phyloP scores from a whole-genome alignment of 1,140 invertebrate genomes.

The Doryteuthis pealeii region DNA sequence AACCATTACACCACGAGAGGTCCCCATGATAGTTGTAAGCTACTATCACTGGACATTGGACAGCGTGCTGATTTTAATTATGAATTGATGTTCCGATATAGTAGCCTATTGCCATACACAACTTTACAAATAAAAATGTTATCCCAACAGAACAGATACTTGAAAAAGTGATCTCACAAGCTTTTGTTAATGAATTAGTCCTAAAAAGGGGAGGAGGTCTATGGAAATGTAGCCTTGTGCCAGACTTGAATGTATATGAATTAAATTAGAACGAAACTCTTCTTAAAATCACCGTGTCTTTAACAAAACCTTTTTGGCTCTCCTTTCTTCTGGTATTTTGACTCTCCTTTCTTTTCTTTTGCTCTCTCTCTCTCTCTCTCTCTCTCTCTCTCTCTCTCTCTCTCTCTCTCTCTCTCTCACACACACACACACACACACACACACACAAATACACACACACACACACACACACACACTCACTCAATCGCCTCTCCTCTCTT shows the following conservation, averaged over 20 bases:
- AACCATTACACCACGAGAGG: slow-evolving; percentile 8
- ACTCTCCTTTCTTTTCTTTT: slow-evolving; percentile 11
- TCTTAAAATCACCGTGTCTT: no score
- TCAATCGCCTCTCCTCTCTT: slow-evolving; percentile 12
- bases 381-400: neutral
- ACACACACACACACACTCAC: neutral
- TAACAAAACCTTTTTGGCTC: neutral
- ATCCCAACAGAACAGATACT: no score
- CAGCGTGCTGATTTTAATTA: neutral
- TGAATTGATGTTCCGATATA: slow-evolving; percentile 8
- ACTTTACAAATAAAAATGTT: no score
- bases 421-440: neutral
- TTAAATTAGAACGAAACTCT: no score
- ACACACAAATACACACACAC: slow-evolving; percentile 2
- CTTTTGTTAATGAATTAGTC: no score
- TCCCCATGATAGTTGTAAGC: neutral
- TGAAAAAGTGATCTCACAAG: no score
- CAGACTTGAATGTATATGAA: no score
- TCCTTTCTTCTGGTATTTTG: slow-evolving; percentile 13
- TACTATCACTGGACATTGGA: neutral
- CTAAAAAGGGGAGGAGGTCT: no score
- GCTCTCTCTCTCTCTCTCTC: slow-evolving; percentile 12
- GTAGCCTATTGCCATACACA: neutral
- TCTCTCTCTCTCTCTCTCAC: slow-evolving; percentile 1
- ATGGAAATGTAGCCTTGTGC: no score